Evolutionary conservation across 2,113 vertebrate species (phyloP), one percentile per base, ranked within the genome.

Genomic region (Oceanodroma tethys): DNA sequence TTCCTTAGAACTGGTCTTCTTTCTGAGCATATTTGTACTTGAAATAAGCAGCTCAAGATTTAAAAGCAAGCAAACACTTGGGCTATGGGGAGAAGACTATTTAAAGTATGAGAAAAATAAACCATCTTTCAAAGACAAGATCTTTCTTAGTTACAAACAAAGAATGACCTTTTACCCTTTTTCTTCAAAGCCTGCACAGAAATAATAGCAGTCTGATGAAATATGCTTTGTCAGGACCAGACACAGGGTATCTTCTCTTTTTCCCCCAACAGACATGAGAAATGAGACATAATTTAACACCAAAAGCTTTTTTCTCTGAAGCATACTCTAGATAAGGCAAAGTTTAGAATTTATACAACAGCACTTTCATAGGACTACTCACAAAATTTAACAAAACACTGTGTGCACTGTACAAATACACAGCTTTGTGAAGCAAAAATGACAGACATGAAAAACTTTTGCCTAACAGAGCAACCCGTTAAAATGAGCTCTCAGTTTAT

Each of bases 141-240:
- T 67, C 73, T 71, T 90, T 81, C 87, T 95, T 92, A 80, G 40
- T 60, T 68, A 50, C 71, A 95, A 85, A 94, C 62, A 95, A 95
- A 87, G 81, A 94, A 81, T 75, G 81, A 97, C 94, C 95, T 87
- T 93, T 96, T 89, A 84, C 43, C 78, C 94, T 87, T 91, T 92
- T 86, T 86, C 72, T 78, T 94, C 81, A 96, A 93, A 95, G 92
- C 70, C n/a, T 93, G 95, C 90, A 93, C 90, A 93, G 73, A 87
- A 93, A 94, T 94, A 95, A 94, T 30, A 94, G 84, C 73, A 66
- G 70, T 53, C 68, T 91, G 92, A 94, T 62, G 25, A 96, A 91
- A 95, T 74, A 90, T 50, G 78, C 92, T 95, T 87, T 96, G 92
- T 89, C 92, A 97, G 81, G 76, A 76, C 63, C 73, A 95, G 86